These are phyloP conservation scores for Lepidurus arcticus DNA, from an alignment of 1,140 invertebrate genomes.

Conservation along the genomic window DNA sequence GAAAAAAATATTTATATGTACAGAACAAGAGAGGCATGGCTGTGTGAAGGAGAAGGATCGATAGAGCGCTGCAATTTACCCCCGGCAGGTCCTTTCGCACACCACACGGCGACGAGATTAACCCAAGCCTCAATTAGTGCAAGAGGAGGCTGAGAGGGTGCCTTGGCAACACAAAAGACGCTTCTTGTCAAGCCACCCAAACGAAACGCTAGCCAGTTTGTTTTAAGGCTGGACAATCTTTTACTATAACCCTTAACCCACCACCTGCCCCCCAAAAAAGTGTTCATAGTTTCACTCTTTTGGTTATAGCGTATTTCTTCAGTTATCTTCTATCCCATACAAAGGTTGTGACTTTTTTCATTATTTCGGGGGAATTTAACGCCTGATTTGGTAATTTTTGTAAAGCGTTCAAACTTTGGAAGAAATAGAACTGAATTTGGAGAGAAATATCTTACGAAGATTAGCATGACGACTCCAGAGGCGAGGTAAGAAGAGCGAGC, in stretches of 20 bases:
- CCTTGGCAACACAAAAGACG: conserved; percentile 21
- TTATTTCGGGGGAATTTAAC: neutral
- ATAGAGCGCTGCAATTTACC: conserved; percentile 11
- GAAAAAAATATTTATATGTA: neutral
- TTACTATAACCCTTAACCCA: too few species aligned
- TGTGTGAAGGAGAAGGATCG: conserved; percentile 15
- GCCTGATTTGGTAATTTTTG: conserved; percentile 24
- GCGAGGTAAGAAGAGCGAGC: conserved; percentile 85
- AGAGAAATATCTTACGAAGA: conserved; percentile 80
- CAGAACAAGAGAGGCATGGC: neutral
- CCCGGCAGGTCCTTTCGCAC: conserved; percentile 11
- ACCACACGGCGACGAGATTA: conserved; percentile 17
- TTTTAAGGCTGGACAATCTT: conserved; percentile 7
- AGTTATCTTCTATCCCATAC: neutral
- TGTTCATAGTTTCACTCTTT: too few species aligned
- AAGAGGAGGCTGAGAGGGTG: neutral
- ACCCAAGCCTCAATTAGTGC: conserved; percentile 21
- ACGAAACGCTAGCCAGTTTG: conserved; percentile 8
- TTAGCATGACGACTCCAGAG: conserved; percentile 93
- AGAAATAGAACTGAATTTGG: neutral
- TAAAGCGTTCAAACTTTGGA: neutral
- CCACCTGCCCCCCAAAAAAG: too few species aligned
- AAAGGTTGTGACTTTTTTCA: neutral
- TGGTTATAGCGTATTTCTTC: neutral
- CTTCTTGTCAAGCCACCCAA: neutral